phyloP scores from a whole-genome alignment of 2,113 vertebrate genomes.

The Saguinus imperator region DNA sequence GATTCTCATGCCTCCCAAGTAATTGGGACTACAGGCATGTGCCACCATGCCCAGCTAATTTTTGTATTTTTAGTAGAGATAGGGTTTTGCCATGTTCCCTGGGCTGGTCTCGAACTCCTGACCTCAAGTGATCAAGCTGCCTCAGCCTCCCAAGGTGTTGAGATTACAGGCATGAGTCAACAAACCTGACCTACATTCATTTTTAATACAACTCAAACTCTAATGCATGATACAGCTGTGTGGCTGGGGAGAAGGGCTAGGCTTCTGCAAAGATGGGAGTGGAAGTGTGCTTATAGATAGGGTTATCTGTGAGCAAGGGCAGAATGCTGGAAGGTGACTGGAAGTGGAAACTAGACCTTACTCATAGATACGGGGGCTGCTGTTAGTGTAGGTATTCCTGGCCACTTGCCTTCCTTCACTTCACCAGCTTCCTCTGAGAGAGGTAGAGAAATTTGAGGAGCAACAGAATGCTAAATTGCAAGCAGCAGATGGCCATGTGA shows the following conservation, averaged over 20 bases:
- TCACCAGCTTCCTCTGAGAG: neutral
- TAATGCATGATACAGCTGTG: neutral
- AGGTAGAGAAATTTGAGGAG: neutral
- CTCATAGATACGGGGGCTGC: neutral
- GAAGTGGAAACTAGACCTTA: neutral
- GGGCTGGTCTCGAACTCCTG: neutral
- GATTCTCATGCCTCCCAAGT: neutral
- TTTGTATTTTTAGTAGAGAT: neutral
- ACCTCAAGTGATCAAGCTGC: neutral
- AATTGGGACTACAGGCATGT: neutral
- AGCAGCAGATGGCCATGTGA: neutral
- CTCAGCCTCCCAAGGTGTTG: neutral
- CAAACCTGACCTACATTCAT: neutral
- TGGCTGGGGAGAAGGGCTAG: neutral
- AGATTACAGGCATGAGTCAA: neutral
- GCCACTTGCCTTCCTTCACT: neutral
- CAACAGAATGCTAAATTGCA: neutral
- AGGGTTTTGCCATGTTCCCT: neutral
- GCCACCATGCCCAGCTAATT: neutral
- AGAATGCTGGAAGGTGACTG: neutral
- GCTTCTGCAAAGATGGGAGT: neutral
- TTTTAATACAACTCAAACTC: neutral
- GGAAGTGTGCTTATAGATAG: neutral
- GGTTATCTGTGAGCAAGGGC: neutral
- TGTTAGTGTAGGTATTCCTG: neutral